Percentiles rank a stretch among this genome's conserved stretches.
Conservation (phyloP, 1,140 invertebrate genomes). For the Littorina saxatilis region DNA sequence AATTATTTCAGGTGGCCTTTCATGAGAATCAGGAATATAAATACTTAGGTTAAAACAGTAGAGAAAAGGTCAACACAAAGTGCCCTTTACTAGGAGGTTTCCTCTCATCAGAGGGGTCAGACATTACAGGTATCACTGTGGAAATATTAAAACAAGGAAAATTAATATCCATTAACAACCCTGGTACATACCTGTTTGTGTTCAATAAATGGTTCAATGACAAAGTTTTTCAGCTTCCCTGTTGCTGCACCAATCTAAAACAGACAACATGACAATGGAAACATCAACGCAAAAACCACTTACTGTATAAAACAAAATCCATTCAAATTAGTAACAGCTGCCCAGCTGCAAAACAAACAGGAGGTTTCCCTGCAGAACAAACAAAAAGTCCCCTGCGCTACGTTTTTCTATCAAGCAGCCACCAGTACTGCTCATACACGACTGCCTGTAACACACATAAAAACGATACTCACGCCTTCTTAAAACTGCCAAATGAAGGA, state of each 20-base stretch:
- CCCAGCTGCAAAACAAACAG: background rate
- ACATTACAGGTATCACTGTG: no score
- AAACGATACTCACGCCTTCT: background rate
- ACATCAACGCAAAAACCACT: conserved; percentile 12
- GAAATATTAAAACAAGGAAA: no score
- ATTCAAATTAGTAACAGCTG: no score
- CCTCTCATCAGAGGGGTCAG: no score
- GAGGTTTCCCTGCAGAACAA: background rate
- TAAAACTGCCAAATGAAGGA: background rate
- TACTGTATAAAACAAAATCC: background rate
- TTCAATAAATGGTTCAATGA: conserved; percentile 97
- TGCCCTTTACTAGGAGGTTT: no score
- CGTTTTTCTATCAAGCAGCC: background rate
- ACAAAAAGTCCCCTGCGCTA: background rate
- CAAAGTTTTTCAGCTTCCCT: conserved; percentile 93
- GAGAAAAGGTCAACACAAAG: no score
- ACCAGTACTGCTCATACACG: no score
- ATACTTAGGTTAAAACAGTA: no score
- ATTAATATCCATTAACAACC: no score
- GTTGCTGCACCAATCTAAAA: conserved; percentile 72
- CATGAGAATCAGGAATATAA: no score
- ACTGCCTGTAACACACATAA: no score
- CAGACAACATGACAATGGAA: conserved; percentile 14
- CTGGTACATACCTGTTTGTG: conserved; percentile 84
- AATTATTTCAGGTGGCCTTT: no score